Evolutionary conservation across 2,113 vertebrate genomes (phyloP).

Genomic region (Nerophis ophidion): DNA sequence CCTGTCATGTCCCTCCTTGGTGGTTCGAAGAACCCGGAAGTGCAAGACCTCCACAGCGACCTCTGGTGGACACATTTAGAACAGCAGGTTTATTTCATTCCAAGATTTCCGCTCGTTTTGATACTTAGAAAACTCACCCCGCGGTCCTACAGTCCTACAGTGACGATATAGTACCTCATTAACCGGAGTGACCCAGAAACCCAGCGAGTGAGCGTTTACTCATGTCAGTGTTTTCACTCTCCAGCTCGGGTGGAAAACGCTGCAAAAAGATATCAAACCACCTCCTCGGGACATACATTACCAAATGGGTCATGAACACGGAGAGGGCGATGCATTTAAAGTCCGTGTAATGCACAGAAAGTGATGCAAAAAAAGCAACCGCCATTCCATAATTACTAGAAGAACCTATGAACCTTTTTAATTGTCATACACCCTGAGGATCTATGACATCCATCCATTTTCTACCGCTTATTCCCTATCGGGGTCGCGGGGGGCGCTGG

Average conservation of each 20-base stretch:
- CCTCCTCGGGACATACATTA: constrained; percentile 59
- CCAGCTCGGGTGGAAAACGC: constrained; percentile 46
- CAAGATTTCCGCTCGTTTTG: no score
- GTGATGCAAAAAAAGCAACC: constrained; percentile 10
- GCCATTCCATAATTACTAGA: constrained; percentile 49
- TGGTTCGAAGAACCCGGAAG: no score
- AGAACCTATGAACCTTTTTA: constrained; percentile 52
- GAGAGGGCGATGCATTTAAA: constrained; percentile 46
- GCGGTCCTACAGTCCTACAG: constrained; percentile 34
- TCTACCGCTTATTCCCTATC: no score
- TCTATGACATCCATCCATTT: no score
- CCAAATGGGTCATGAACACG: constrained; percentile 25
- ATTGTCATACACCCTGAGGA: constrained; percentile 49
- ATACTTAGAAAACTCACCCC: no score
- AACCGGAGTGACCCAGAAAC: constrained; percentile 62
- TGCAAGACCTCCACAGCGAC: no score
- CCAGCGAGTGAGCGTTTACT: constrained; percentile 50
- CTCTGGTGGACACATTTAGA: no score
- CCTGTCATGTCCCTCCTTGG: no score
- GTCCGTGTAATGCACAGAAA: constrained; percentile 29
- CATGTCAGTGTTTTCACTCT: constrained; percentile 42
- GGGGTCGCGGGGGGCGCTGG: no score
- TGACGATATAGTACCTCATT: constrained; percentile 58
- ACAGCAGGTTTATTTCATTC: no score
- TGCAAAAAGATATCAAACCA: constrained; percentile 50